A percentile compares a stretch with the other conserved stretches of the same genome.
These are phyloP conservation scores for Takifugu rubripes DNA, from an alignment of 2,797 vertebrate species.

Conservation along the genomic window DNA sequence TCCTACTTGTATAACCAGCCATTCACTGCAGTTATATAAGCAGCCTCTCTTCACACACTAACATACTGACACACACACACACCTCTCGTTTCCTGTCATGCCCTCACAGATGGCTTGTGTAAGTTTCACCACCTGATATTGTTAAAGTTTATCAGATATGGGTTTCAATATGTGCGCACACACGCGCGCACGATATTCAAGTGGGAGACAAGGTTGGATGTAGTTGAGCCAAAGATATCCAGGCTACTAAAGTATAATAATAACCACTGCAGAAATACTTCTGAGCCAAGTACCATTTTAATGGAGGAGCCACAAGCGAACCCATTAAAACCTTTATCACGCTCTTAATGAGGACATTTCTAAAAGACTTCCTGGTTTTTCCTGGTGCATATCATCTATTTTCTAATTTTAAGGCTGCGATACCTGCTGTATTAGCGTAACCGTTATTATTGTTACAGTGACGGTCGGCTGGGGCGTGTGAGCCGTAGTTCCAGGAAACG, in stretches of 20 bases:
- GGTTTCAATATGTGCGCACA: slow-evolving; percentile 9
- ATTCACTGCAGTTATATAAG: slow-evolving; percentile 73
- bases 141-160: slow-evolving; percentile 37
- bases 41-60: slow-evolving; percentile 22
- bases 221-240: background rate
- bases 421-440: background rate
- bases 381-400: too few relatives aligned
- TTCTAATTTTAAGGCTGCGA: too few relatives aligned
- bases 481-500: too few relatives aligned
- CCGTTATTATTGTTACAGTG: background rate
- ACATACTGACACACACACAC: slow-evolving; percentile 25
- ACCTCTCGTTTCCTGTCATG: slow-evolving; percentile 16
- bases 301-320: too few relatives aligned
- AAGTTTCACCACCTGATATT: slow-evolving; percentile 49
- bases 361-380: too few relatives aligned
- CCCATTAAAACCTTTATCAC: too few relatives aligned
- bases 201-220: slow-evolving; percentile 1
- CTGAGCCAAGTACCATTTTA: too few relatives aligned
- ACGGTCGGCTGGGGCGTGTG: background rate
- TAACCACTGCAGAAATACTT: background rate
- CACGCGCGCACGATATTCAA: slow-evolving; percentile 2
- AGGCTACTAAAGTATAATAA: background rate
- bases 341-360: too few relatives aligned
- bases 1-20: slow-evolving; percentile 75
- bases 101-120: slow-evolving; percentile 51